A percentile compares a stretch with the other conserved stretches of the same genome.
These are phyloP conservation scores for Tinea pellionella DNA, from an alignment of 2,888 invertebrate genomes.

Conservation along the genomic window DNA sequence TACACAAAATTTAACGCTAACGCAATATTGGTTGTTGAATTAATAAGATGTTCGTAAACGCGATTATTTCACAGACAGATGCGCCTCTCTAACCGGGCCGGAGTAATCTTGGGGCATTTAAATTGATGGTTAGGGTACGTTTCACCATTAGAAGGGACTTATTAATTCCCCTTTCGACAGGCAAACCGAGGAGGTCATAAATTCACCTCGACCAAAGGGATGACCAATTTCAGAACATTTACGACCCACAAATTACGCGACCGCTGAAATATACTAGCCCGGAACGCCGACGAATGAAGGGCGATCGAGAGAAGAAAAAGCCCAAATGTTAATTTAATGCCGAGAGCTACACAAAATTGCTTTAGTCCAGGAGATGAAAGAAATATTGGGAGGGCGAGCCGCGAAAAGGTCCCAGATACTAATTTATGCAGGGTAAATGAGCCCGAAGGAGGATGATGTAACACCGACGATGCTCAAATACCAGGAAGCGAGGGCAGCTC, in stretches of 20 bases:
- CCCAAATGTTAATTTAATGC: slow-evolving; percentile 68
- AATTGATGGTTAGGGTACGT: slow-evolving; percentile 68
- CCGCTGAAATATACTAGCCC: slow-evolving; percentile 65
- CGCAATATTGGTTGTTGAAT: background rate
- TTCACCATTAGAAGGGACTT: slow-evolving; percentile 68
- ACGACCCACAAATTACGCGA: slow-evolving; percentile 70
- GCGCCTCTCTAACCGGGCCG: slow-evolving; percentile 51
- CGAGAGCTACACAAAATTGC: slow-evolving; percentile 61
- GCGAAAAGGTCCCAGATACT: slow-evolving; percentile 34
- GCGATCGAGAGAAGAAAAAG: slow-evolving; percentile 54
- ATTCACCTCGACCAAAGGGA: slow-evolving; percentile 70
- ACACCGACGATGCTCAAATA: background rate
- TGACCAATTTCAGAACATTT: slow-evolving; percentile 71
- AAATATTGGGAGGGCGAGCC: slow-evolving; percentile 48
- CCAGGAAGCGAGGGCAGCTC: background rate
- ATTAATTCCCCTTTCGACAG: slow-evolving; percentile 70
- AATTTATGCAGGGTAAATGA: slow-evolving; percentile 64
- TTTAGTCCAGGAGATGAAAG: slow-evolving; percentile 52
- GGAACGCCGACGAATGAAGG: slow-evolving; percentile 45
- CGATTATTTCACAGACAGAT: slow-evolving; percentile 55
- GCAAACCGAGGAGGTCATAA: slow-evolving; percentile 66
- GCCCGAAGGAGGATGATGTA: slow-evolving; percentile 20
- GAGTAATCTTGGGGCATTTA: slow-evolving; percentile 63
- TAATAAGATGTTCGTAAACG: slow-evolving; percentile 43
- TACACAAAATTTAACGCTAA: background rate